Base-by-base conservation (phyloP, 64 coral and sea anemone species). In the Hydrozoanthus tunicans region DNA sequence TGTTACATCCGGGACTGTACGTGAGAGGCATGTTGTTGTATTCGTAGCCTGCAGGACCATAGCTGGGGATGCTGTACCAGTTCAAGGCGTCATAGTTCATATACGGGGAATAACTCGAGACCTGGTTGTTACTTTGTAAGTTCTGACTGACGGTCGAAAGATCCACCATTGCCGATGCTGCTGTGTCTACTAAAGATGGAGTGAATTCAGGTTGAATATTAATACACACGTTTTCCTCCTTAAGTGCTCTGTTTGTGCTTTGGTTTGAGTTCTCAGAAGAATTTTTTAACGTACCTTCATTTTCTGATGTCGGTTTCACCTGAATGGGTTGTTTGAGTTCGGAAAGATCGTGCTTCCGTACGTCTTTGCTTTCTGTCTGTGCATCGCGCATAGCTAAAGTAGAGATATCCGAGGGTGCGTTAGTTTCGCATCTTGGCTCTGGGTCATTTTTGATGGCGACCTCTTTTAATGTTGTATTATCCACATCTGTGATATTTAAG, bases 31-130 rank as follows among this genome's bases (percentile, higher is more conserved):
- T 74, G 51, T 11, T 74, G 51, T 17, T 81, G 6, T 81, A 61
- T 0, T 43, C 32, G 55, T 61, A 20, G 24, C 60, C 58, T 12
- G 32, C 7, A 14, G 68, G 56, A 27, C 84, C n/a, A 32, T 88
- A 88, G 60, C 67, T 74, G 13, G 84, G 84, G 24, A 88, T 7
- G 43, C 73, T 73, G 56, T 60, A 88, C 84, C 84, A 88, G 10
- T 73, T 74, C 68, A 75, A 59, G 54, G 60, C n/a, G 15, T 43
- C 32, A 43, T 43, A 43, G 32, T 73, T 88, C 67, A 59, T 13
- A 5, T 68, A 51, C 9, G 84, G 55, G n/a, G 53, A 43, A 51
- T 59, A 51, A 6, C 67, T 88, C 15, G 83, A 58, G 3, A 26
- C 10, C 58, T 24, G 68, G 53, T 73, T 88, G 25, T 26, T 88